Conservation (phyloP, 2,888 invertebrate genomes). For the Morpho deidamia region DNA sequence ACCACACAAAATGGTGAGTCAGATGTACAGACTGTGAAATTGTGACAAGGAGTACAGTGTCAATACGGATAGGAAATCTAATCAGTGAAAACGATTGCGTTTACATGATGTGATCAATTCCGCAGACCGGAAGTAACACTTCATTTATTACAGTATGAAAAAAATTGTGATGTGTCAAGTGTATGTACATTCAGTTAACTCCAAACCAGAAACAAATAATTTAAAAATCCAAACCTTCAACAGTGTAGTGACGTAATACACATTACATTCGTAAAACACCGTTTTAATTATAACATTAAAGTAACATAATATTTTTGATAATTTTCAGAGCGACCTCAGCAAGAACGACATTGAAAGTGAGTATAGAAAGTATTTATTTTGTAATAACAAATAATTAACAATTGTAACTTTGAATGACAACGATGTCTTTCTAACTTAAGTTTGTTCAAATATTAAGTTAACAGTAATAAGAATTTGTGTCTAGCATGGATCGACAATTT, state of each 20-base stretch:
- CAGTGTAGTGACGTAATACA: slow-evolving; percentile 48
- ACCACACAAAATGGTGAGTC: slow-evolving; percentile 84
- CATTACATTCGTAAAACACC: slow-evolving; percentile 42
- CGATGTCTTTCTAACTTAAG: too few species aligned
- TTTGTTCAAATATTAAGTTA: too few species aligned
- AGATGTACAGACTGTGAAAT: slow-evolving; percentile 61
- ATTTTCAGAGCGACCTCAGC: slow-evolving; percentile 90
- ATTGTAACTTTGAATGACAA: too few species aligned
- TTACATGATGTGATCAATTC: slow-evolving; percentile 51
- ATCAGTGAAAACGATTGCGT: slow-evolving; percentile 52
- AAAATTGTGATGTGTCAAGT: slow-evolving; percentile 57
- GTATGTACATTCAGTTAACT: slow-evolving; percentile 57
- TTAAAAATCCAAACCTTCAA: slow-evolving; percentile 30
- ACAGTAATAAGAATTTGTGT: too few species aligned
- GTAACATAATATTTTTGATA: slow-evolving; percentile 70
- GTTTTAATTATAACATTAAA: slow-evolving; percentile 46
- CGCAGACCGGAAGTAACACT: slow-evolving; percentile 58
- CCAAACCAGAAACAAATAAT: slow-evolving; percentile 32
- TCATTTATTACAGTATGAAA: slow-evolving; percentile 24
- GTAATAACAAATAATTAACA: too few species aligned
- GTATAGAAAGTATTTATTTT: slow-evolving; percentile 52
- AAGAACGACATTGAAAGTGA: slow-evolving; percentile 94
- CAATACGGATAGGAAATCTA: slow-evolving; percentile 50
- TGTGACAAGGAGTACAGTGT: slow-evolving; percentile 70
- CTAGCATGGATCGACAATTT: too few species aligned